phyloP scores from a whole-genome alignment of 2,113 vertebrate genomes.

The Electrona antarctica region DNA sequence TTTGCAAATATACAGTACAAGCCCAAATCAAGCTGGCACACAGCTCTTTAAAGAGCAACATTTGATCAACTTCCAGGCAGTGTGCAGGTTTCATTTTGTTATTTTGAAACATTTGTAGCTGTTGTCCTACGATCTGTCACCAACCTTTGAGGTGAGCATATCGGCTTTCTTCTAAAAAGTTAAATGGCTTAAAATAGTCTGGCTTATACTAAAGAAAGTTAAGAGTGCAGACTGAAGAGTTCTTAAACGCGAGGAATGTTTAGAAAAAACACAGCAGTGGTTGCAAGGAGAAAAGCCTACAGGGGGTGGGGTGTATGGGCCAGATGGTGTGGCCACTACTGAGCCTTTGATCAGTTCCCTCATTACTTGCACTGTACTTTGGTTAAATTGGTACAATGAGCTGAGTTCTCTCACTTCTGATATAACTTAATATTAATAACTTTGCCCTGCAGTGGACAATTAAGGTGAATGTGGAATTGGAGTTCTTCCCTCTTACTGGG shows the following conservation, averaged over 20 bases:
- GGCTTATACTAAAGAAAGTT: too few species aligned
- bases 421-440: not conserved
- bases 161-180: too few species aligned
- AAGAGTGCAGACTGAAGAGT: too few species aligned
- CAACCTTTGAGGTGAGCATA: too few species aligned
- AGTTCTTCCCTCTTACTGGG: not conserved
- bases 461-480: not conserved
- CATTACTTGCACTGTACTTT: slow-evolving; percentile 8
- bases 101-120: too few species aligned
- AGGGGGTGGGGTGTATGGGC: not conserved
- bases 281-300: not conserved
- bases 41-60: too few species aligned
- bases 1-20: too few species aligned
- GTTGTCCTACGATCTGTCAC: too few species aligned
- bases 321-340: slow-evolving; percentile 9
- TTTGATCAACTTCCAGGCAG: too few species aligned
- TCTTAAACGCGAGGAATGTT: slow-evolving; percentile 6
- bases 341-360: slow-evolving; percentile 32
- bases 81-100: too few species aligned
- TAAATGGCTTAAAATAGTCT: too few species aligned
- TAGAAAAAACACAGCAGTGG: slow-evolving; percentile 43
- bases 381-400: slow-evolving; percentile 40
- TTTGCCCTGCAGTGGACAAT: not conserved
- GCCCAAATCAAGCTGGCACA: too few species aligned
- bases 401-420: slow-evolving; percentile 3